Evolutionary conservation across 2,797 vertebrate species (phyloP).

Genomic region (Meda fulgida): DNA sequence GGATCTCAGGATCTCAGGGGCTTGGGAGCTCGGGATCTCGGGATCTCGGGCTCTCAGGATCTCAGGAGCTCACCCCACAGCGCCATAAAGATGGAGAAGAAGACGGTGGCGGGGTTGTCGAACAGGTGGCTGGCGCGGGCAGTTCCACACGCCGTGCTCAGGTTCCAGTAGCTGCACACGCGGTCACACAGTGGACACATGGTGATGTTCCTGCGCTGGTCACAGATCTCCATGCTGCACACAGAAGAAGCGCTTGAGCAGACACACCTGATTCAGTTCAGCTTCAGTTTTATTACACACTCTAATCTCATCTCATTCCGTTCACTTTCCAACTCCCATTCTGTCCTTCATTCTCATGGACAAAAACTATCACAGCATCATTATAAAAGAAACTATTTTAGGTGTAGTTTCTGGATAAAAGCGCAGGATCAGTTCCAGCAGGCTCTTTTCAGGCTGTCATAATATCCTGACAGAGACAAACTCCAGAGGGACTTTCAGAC

Average conservation of each 20-base stretch:
- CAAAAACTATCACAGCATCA: neutral
- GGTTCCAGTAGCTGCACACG: conserved; percentile 96
- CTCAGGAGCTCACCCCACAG: conserved; percentile 88
- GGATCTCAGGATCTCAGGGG: no score
- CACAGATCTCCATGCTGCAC: conserved; percentile 96
- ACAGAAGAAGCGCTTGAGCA: neutral
- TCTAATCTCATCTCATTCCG: neutral
- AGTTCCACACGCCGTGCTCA: conserved; percentile 90
- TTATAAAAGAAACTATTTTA: neutral
- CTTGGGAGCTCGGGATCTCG: conserved; percentile 59
- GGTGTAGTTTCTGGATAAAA: conserved; percentile 8
- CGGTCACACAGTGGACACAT: conserved; percentile 96
- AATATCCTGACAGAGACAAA: conserved; percentile 63
- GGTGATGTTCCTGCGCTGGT: conserved; percentile 89
- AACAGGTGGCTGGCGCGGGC: conserved; percentile 95
- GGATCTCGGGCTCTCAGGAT: no score
- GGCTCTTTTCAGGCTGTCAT: conserved; percentile 21
- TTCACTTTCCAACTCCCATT: neutral
- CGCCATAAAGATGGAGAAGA: conserved; percentile 98
- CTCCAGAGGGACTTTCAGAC: conserved; percentile 63
- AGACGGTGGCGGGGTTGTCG: conserved; percentile 96
- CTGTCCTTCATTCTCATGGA: neutral
- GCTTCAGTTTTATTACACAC: no score
- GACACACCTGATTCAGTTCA: no score
- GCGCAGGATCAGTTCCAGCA: neutral